phyloP scores from a whole-genome alignment of 2,797 vertebrate genomes.

The Centroberyx gerrardi region DNA sequence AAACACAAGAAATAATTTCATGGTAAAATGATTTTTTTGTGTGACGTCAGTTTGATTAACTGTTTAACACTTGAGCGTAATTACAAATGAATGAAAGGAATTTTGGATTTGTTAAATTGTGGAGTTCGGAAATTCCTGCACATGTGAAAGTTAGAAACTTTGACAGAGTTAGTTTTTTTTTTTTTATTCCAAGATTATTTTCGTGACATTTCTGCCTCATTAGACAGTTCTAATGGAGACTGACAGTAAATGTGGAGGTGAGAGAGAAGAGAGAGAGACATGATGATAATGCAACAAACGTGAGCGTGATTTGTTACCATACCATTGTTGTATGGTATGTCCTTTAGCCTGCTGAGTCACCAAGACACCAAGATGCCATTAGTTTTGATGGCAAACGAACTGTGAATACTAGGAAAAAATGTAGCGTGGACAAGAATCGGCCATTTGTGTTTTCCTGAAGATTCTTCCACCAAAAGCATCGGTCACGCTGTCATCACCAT shows the following conservation, averaged over 20 bases:
- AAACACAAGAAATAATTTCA: conserved; percentile 60
- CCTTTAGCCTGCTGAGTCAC: conserved; percentile 45
- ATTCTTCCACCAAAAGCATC: conserved; percentile 18
- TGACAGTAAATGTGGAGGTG: conserved; percentile 10
- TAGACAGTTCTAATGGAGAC: conserved; percentile 37
- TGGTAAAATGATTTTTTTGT: conserved; percentile 46
- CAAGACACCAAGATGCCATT: conserved; percentile 9
- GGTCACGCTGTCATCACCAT: conserved; percentile 24
- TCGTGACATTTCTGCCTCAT: conserved; percentile 36
- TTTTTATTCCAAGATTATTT: conserved; percentile 7
- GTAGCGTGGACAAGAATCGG: conserved; percentile 37
- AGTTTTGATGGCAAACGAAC: conserved; percentile 42
- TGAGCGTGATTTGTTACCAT: conserved; percentile 23
- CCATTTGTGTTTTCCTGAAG: conserved; percentile 26
- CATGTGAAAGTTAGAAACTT: conserved; percentile 33
- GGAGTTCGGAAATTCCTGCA: conserved; percentile 30
- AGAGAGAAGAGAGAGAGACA: neutral
- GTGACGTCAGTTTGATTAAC: conserved; percentile 66
- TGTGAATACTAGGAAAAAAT: conserved; percentile 45
- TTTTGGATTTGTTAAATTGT: conserved; percentile 48
- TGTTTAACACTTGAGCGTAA: conserved; percentile 53
- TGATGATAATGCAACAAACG: neutral
- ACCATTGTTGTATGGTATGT: conserved; percentile 21
- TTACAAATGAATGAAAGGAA: conserved; percentile 47
- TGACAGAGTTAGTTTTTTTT: conserved; percentile 7